Percentiles rank a stretch among this genome's conserved stretches.
phyloP scores from a whole-genome alignment of 2,113 vertebrate genomes.

The Lampris megalopsis region DNA sequence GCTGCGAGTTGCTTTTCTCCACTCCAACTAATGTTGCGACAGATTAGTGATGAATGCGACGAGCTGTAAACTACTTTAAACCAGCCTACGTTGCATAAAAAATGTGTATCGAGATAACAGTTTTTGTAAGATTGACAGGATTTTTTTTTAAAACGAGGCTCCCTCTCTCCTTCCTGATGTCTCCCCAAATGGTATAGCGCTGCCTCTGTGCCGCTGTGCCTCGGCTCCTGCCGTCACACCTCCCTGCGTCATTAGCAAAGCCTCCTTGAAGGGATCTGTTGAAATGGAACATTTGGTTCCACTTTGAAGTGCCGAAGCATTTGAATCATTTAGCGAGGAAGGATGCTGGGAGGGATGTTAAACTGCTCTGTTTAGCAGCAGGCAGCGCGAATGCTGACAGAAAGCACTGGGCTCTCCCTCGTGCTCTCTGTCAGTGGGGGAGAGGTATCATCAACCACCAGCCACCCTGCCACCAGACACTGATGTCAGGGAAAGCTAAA shows the following conservation, averaged over 20 bases:
- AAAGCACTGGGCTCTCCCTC: constrained; percentile 33
- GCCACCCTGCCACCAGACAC: constrained; percentile 10
- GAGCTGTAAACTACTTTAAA: neutral
- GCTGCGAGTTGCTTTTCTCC: constrained; percentile 32
- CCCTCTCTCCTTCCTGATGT: neutral
- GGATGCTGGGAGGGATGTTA: constrained; percentile 73
- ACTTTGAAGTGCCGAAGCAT: constrained; percentile 74
- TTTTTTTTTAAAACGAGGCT: neutral
- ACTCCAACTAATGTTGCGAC: neutral
- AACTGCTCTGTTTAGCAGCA: constrained; percentile 78
- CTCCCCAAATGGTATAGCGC: constrained; percentile 2
- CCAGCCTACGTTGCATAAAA: too few species aligned
- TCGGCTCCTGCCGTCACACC: constrained; percentile 44
- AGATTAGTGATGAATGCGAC: constrained; percentile 55
- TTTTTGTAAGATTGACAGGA: neutral
- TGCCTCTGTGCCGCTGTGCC: constrained; percentile 25
- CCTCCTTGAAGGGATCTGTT: constrained; percentile 72
- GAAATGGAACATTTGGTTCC: constrained; percentile 78
- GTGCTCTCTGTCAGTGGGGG: constrained; percentile 28
- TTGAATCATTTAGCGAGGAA: constrained; percentile 77
- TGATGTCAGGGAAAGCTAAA: constrained; percentile 1
- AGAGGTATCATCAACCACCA: constrained; percentile 45
- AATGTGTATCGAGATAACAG: too few species aligned
- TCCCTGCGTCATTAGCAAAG: constrained; percentile 71
- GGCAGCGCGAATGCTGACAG: constrained; percentile 54